These are phyloP conservation scores for Chondrosia reniformis DNA, from an alignment of 37 sponge, comb jelly and placozoan genomes.

Conservation along the genomic window DNA sequence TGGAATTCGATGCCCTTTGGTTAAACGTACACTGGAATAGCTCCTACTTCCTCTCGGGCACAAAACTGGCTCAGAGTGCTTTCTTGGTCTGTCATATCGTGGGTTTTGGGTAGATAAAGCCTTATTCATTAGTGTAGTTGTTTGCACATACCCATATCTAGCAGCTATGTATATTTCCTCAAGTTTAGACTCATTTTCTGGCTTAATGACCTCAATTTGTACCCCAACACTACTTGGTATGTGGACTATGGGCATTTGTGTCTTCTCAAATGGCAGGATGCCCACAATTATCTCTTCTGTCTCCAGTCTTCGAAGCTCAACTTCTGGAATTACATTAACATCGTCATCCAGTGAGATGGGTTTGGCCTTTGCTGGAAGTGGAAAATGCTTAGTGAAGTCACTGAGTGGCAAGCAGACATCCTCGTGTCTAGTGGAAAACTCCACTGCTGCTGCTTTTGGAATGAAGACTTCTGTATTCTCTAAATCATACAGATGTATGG, in stretches of 20 bases:
- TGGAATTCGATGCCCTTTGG: background rate
- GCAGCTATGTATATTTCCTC: background rate
- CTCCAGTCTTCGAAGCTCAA: background rate
- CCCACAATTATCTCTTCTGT: background rate
- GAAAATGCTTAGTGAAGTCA: background rate
- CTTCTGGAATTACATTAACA: background rate
- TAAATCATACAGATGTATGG: too few species aligned
- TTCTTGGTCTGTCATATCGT: background rate
- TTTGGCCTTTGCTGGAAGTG: background rate
- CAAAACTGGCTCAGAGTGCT: background rate
- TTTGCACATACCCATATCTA: too few species aligned
- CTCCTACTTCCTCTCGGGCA: background rate
- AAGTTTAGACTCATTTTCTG: background rate
- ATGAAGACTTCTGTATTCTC: too few species aligned
- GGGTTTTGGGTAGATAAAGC: background rate
- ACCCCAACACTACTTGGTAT: background rate
- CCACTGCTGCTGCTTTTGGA: too few species aligned
- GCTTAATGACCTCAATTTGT: background rate
- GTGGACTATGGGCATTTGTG: constrained; percentile 4
- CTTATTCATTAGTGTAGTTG: too few species aligned
- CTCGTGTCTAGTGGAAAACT: background rate
- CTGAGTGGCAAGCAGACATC: background rate
- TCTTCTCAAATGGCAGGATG: background rate
- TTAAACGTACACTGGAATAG: background rate
- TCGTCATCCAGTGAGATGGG: background rate